These are phyloP conservation scores for Clarias platycephalus DNA, from an alignment of 2,797 vertebrate genomes.

Conservation along the genomic window DNA sequence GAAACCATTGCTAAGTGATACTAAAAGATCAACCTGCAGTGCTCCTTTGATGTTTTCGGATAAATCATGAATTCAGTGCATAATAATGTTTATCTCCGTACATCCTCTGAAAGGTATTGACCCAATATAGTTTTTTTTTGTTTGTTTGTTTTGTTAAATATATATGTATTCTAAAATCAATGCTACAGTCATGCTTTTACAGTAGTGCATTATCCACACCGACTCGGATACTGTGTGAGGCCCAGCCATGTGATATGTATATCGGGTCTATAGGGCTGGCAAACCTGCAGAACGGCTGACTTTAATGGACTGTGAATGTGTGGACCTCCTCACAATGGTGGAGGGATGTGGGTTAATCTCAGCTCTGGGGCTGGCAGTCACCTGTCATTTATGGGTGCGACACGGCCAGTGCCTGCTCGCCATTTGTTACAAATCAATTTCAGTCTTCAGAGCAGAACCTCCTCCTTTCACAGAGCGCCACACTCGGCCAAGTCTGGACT, in stretches of 20 bases:
- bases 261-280: slow-evolving; percentile 31
- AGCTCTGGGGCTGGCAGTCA: slow-evolving; percentile 51
- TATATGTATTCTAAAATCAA: neutral
- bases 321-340: slow-evolving; percentile 46
- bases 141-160: no score
- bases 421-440: slow-evolving; percentile 57
- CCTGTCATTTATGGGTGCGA: slow-evolving; percentile 53
- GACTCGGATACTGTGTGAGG: slow-evolving; percentile 6
- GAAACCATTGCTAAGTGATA: neutral
- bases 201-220: neutral
- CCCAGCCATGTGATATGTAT: slow-evolving; percentile 34
- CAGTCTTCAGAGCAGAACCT: slow-evolving; percentile 42
- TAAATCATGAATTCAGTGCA: neutral
- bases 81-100: neutral
- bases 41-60: neutral
- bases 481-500: slow-evolving; percentile 29
- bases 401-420: slow-evolving; percentile 37
- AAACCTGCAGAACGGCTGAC: slow-evolving; percentile 38
- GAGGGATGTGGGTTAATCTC: slow-evolving; percentile 55
- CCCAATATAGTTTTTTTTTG: neutral
- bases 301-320: slow-evolving; percentile 56
- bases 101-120: neutral
- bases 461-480: slow-evolving; percentile 17
- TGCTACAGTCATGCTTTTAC: neutral
- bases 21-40: neutral